Conservation (phyloP, 1,140 invertebrate species). For the Brachionus angularis region DNA sequence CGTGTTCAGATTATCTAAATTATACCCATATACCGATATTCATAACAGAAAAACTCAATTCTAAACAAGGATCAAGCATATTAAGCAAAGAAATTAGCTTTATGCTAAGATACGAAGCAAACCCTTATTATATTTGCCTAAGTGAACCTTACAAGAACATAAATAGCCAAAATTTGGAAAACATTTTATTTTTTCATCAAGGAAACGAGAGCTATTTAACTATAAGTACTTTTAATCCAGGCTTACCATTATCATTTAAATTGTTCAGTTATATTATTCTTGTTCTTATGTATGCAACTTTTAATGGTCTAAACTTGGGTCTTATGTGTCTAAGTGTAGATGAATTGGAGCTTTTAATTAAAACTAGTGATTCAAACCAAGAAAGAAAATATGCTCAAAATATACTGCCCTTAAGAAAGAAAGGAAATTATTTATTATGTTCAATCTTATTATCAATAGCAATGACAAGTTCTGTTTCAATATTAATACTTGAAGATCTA, state of each 20-base stretch:
- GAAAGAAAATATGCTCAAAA: conserved; percentile 57
- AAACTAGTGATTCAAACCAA: neutral
- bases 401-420: conserved; percentile 80
- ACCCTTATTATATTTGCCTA: neutral
- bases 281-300: neutral
- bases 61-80: neutral
- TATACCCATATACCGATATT: neutral
- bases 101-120: neutral
- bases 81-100: neutral
- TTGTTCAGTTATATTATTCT: neutral
- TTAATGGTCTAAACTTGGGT: conserved; percentile 31
- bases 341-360: conserved; percentile 47
- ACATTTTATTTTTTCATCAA: neutral
- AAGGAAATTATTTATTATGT: conserved; percentile 93
- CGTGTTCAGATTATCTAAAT: neutral
- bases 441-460: conserved; percentile 92
- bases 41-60: neutral
- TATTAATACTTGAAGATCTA: conserved; percentile 87
- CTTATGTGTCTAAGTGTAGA: neutral
- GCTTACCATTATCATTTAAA: neutral
- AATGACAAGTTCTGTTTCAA: conserved; percentile 91
- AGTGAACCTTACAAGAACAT: neutral
- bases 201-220: neutral
- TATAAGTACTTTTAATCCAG: neutral
- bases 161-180: neutral